Conservation (phyloP, 2,113 vertebrate species). For the Pelodiscus sinensis region DNA sequence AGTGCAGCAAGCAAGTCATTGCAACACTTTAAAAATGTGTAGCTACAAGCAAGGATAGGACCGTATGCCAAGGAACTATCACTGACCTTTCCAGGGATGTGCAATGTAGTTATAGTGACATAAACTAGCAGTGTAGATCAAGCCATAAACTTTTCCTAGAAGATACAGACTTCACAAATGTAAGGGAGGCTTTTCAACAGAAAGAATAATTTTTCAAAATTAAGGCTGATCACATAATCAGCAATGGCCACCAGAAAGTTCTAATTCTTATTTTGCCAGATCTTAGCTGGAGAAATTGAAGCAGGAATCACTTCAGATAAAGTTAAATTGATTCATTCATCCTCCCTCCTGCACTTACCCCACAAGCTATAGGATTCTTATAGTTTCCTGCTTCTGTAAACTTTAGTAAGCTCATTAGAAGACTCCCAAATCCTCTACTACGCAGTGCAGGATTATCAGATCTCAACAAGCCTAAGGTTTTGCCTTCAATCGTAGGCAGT, state of each 20-base stretch:
- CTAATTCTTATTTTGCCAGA: not conserved
- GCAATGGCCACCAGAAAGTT: not conserved
- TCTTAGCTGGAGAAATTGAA: not conserved
- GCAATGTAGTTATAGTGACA: rapidly evolving
- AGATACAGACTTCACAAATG: not conserved
- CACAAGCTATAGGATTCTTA: not conserved
- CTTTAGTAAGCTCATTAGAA: too few species aligned
- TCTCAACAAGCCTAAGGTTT: not conserved
- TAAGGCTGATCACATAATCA: not conserved
- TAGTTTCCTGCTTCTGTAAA: not conserved
- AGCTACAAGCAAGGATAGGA: not conserved
- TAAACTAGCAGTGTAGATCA: not conserved
- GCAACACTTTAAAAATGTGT: not conserved
- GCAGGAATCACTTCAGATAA: not conserved
- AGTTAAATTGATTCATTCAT: not conserved
- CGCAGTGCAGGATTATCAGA: not conserved
- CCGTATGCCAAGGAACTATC: not conserved
- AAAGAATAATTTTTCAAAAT: not conserved
- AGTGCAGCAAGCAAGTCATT: not conserved
- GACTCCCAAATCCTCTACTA: not conserved
- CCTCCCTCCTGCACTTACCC: not conserved
- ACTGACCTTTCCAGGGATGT: not conserved
- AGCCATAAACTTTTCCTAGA: not conserved
- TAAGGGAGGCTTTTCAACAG: not conserved
- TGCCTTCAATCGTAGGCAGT: not conserved